Evolutionary conservation across 2,888 invertebrate genomes (phyloP).

Genomic region (Latheticus oryzae): DNA sequence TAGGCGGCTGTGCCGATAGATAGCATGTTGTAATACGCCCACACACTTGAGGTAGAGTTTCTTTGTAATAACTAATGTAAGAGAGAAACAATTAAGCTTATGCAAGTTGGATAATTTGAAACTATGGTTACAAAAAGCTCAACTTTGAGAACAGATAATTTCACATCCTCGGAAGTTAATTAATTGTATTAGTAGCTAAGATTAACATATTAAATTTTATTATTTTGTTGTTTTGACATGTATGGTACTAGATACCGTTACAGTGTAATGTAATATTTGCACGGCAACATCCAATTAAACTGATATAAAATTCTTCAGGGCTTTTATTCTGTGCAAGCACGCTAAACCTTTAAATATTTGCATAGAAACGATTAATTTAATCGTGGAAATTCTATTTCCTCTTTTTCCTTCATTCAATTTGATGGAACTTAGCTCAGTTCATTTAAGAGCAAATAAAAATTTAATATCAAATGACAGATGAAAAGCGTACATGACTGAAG

Average conservation of each 20-base stretch:
- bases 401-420: too few relatives aligned
- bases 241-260: conserved; percentile 23
- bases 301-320: conserved; percentile 19
- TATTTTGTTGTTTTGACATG: conserved; percentile 29
- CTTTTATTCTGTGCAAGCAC: conserved; percentile 1
- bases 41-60: conserved; percentile 23
- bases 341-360: conserved; percentile 1
- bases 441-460: too few relatives aligned
- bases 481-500: too few relatives aligned
- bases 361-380: neutral
- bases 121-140: too few relatives aligned
- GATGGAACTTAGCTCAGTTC: too few relatives aligned
- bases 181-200: conserved; percentile 16
- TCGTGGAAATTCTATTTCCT: too few relatives aligned
- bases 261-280: conserved; percentile 23
- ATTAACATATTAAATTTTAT: conserved; percentile 17
- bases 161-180: conserved; percentile 22
- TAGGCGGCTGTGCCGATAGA: conserved; percentile 24
- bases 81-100: too few relatives aligned
- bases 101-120: too few relatives aligned
- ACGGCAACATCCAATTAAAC: conserved; percentile 23
- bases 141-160: neutral
- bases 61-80: conserved; percentile 30
- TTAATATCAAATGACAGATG: too few relatives aligned
- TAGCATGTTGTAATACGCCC: conserved; percentile 32